Percentiles rank a stretch among this genome's conserved stretches.
Evolutionary conservation across 2,888 invertebrate genomes (phyloP).

Genomic region (Drepana falcataria): DNA sequence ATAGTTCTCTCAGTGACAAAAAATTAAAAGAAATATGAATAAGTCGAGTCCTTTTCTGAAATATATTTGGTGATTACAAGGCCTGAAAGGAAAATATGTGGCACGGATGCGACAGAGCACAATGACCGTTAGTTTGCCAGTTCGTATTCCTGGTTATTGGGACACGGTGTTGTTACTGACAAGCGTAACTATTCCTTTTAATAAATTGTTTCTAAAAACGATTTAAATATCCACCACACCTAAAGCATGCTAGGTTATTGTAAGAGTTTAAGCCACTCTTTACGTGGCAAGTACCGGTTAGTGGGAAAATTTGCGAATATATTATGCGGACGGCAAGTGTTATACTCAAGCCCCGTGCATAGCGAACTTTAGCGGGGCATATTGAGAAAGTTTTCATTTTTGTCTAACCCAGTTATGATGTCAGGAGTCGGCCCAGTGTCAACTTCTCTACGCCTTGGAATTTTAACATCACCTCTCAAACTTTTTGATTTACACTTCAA

Average conservation of each 20-base stretch:
- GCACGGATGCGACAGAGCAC: no score
- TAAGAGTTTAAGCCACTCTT: constrained; percentile 22
- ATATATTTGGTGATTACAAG: no score
- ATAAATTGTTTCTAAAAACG: no score
- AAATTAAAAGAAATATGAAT: no score
- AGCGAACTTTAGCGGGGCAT: constrained; percentile 47
- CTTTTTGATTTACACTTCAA: constrained; percentile 40
- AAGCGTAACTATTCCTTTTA: no score
- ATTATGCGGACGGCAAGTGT: constrained; percentile 43
- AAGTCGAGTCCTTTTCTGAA: no score
- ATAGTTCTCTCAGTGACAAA: no score
- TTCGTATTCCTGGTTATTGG: no score
- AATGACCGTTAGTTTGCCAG: no score
- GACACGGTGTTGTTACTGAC: no score
- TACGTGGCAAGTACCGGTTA: constrained; percentile 23
- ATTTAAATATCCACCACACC: no score
- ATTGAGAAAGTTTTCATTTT: constrained; percentile 73
- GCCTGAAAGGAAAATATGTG: no score
- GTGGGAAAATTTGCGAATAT: constrained; percentile 47
- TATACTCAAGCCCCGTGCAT: constrained; percentile 51
- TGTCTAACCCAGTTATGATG: constrained; percentile 66
- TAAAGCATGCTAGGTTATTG: constrained; percentile 4
- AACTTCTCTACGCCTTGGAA: constrained; percentile 40
- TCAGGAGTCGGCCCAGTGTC: constrained; percentile 44
- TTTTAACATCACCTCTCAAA: constrained; percentile 54